Base-by-base conservation (phyloP, 2,888 invertebrate species). In the Epinotia brunnichana region DNA sequence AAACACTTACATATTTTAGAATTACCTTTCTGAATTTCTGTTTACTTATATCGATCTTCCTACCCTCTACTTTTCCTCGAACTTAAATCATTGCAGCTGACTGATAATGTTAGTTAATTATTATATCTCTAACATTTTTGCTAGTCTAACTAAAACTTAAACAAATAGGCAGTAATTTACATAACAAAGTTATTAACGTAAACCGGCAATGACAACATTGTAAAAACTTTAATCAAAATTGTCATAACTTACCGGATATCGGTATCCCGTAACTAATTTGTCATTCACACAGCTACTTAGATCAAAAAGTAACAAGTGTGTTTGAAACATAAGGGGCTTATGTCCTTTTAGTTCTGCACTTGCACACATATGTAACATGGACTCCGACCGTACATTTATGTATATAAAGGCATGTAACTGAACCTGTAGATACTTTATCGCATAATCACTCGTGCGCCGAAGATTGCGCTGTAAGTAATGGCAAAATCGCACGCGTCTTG, bases 401-500 rank as follows among this genome's bases (percentile, higher is more conserved):
- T 48, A 48, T 48, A n/a, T 48, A 7, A 44, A 44, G 48, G 5
- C n/a, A 35, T 56, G 71, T 67, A 72, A 72, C 61, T 61, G 61
- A 72, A 61, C 61, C 71, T 44, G 53, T 41, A 29, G 4, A 63
- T 35, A 54, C 29, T 51, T 62, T 63, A 72, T 56, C 62, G 57
- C 35, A 56, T 62, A 72, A 68, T 72, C 67, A 68, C 62, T 48
- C 67, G 61, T 61, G 48, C 39, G 48, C 67, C 61, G 62, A 51
- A 62, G 68, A 68, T 68, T 66, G 66, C 21, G 61, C 48, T 53
- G 54, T 72, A 56, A 69, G 54, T 72, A 56, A 69, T 69, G 69
- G 68, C 60, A 64, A 69, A 69, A 78, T 78, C 76, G 79, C 87
- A 86, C 86, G 86, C 85, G 83, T 82, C 77, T 76, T 76, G 77